Evolutionary conservation across 2,797 vertebrate species (phyloP).

Genomic region (Betta splendens): DNA sequence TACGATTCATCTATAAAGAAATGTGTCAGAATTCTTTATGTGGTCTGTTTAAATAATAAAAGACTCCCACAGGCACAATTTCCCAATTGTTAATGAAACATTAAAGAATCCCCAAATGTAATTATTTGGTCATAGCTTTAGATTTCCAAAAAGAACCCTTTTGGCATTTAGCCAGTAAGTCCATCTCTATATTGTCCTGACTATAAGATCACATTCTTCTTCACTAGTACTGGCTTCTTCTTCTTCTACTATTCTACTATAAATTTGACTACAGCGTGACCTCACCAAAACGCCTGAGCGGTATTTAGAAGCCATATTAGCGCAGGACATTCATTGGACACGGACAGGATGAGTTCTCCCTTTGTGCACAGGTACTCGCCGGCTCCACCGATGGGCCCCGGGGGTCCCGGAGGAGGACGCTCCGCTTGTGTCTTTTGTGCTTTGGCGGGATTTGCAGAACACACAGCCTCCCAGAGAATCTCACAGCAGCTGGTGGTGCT

Average conservation of each 20-base stretch:
- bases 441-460: slow-evolving; percentile 23
- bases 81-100: slow-evolving; percentile 26
- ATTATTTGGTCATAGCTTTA: slow-evolving; percentile 28
- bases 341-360: neutral
- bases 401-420: slow-evolving; percentile 17
- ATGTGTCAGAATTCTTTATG: slow-evolving; percentile 48
- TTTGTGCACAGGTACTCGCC: neutral
- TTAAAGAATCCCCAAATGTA: slow-evolving; percentile 27
- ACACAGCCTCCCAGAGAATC: slow-evolving; percentile 32
- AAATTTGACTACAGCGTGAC: neutral
- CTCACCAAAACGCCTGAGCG: neutral
- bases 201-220: neutral
- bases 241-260: too few species aligned
- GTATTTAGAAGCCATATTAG: neutral
- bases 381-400: too few species aligned
- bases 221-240: neutral
- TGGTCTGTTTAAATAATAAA: slow-evolving; percentile 53
- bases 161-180: neutral
- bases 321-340: neutral
- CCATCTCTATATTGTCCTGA: neutral
- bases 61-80: slow-evolving; percentile 13
- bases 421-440: slow-evolving; percentile 25
- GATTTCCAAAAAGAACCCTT: neutral
- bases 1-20: slow-evolving; percentile 55
- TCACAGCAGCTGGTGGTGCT: slow-evolving; percentile 46